Evolutionary conservation across 1,140 invertebrate species (phyloP).

Genomic region (Trachymyrmex septentrionalis): DNA sequence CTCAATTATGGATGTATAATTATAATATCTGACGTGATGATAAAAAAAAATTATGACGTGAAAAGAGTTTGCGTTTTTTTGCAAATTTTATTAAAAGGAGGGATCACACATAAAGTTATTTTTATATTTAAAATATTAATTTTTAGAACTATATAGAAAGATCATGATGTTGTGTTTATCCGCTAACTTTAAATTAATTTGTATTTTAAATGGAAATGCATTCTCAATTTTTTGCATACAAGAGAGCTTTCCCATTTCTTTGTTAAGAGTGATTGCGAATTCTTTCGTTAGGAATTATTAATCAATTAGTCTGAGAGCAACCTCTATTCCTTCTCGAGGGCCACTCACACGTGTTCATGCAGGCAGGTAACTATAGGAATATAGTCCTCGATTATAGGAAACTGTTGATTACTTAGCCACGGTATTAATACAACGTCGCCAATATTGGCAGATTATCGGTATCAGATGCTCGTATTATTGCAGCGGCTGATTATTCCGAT

Average conservation of each 20-base stretch:
- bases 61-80: neutral
- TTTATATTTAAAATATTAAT: neutral
- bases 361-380: constrained; percentile 28
- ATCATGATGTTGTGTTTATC: neutral
- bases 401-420: constrained; percentile 50
- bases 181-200: neutral
- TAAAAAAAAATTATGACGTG: neutral
- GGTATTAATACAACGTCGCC: constrained; percentile 46
- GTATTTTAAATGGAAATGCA: neutral
- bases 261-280: neutral
- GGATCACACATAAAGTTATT: neutral
- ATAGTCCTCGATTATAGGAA: constrained; percentile 38
- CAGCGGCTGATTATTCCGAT: constrained; percentile 58
- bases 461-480: constrained; percentile 63
- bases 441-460: constrained; percentile 62
- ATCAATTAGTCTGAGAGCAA: constrained; percentile 42
- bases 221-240: neutral
- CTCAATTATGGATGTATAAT: constrained; percentile 31
- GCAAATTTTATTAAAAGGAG: neutral
- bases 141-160: neutral
- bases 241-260: neutral
- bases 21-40: neutral
- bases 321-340: constrained; percentile 15
- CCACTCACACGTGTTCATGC: constrained; percentile 5
- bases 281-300: constrained; percentile 29